Evolutionary conservation across 2,888 invertebrate genomes (phyloP).

Genomic region (Mylabris sibirica): DNA sequence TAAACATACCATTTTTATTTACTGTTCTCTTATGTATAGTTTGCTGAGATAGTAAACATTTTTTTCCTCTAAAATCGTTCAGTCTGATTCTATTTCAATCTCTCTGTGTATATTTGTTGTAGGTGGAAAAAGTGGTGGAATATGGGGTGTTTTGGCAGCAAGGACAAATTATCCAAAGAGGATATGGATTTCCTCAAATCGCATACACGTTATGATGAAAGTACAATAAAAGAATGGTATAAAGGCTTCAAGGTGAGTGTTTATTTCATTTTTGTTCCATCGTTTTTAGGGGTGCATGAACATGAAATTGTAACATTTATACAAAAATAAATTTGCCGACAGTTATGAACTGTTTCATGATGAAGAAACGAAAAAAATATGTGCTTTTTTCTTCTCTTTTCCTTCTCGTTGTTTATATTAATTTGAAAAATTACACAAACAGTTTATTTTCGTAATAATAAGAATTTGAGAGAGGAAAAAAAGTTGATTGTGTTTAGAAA

Average conservation of each 20-base stretch:
- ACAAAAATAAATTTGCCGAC: neutral
- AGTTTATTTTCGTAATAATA: constrained; percentile 1
- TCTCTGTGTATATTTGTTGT: constrained; percentile 47
- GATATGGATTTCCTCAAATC: constrained; percentile 99
- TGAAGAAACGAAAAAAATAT: too few species aligned
- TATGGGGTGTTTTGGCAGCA: constrained; percentile 96
- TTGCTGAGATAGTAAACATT: too few species aligned
- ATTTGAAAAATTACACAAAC: neutral
- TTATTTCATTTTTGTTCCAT: neutral
- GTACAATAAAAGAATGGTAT: constrained; percentile 99
- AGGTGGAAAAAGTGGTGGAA: constrained; percentile 56
- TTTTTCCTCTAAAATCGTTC: too few species aligned
- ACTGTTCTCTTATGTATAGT: too few species aligned
- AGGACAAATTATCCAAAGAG: constrained; percentile 96
- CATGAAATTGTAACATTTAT: too few species aligned
- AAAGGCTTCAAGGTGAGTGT: constrained; percentile 96
- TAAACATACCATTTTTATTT: too few species aligned
- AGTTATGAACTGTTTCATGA: neutral
- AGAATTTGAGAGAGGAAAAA: neutral
- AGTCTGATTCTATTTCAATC: neutral
- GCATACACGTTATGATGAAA: constrained; percentile 97
- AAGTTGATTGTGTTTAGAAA: constrained; percentile 2
- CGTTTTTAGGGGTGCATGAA: too few species aligned
- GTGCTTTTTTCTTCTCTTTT: neutral
- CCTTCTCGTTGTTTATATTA: neutral